phyloP scores from a whole-genome alignment of 2,797 vertebrate genomes.

The Falco berigora region DNA sequence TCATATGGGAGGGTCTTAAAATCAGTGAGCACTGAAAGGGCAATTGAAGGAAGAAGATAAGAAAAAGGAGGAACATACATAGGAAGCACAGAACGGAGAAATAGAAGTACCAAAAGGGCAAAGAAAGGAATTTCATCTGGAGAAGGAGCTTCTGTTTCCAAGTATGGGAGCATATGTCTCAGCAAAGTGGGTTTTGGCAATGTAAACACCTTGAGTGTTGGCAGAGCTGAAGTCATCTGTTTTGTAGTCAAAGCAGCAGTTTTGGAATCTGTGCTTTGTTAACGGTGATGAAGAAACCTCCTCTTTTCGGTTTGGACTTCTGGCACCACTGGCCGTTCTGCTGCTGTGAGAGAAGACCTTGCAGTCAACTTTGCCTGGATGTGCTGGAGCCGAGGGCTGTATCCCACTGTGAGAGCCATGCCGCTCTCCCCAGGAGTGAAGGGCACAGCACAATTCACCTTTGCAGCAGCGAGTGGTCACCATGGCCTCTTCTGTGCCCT shows the following conservation, averaged over 20 bases:
- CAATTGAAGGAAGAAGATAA: background rate
- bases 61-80: background rate
- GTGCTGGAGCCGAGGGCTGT: background rate
- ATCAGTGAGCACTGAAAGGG: background rate
- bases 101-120: background rate
- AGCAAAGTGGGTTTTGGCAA: constrained; percentile 39
- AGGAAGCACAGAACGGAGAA: background rate
- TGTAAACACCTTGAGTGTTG: constrained; percentile 13
- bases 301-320: background rate
- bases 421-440: fast-evolving
- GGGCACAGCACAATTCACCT: fast-evolving
- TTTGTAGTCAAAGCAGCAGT: constrained; percentile 6
- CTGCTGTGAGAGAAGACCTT: background rate
- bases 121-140: background rate
- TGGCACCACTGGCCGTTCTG: background rate
- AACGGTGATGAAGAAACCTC: constrained; percentile 12
- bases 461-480: fast-evolving
- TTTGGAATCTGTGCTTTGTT: constrained; percentile 5
- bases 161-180: background rate
- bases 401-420: fast-evolving
- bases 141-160: background rate
- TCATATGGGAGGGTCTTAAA: background rate
- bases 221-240: constrained; percentile 38
- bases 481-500: background rate
- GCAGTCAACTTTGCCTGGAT: background rate